A percentile compares a stretch with the other conserved stretches of the same genome.
Evolutionary conservation across 2,888 invertebrate genomes (phyloP).

Genomic region (Dynastes tityus): DNA sequence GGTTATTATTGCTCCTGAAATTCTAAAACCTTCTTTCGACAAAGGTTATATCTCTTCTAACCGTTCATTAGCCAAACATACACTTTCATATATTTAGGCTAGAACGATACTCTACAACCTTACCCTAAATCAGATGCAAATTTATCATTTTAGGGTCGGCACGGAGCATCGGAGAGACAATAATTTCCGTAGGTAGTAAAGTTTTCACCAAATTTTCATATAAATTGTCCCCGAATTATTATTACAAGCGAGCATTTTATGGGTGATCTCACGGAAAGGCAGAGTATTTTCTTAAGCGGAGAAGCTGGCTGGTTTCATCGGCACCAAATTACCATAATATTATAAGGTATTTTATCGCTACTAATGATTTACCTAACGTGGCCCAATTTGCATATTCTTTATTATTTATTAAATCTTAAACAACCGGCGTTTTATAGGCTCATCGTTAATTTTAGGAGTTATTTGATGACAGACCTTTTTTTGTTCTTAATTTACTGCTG

Average conservation of each 20-base stretch:
- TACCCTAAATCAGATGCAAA: neutral
- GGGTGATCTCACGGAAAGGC: constrained; percentile 7
- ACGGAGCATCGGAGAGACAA: constrained; percentile 17
- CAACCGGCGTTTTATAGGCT: neutral
- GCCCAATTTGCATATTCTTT: constrained; percentile 12
- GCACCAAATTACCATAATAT: constrained; percentile 20
- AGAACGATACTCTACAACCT: too few species aligned
- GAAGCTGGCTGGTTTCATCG: constrained; percentile 5
- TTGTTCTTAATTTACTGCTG: too few species aligned
- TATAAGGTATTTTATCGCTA: constrained; percentile 8
- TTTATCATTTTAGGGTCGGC: constrained; percentile 13
- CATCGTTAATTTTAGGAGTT: neutral
- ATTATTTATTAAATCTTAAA: constrained; percentile 7
- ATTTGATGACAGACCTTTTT: too few species aligned
- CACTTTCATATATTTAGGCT: too few species aligned
- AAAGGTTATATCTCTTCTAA: too few species aligned
- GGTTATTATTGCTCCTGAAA: too few species aligned
- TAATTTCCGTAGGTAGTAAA: constrained; percentile 14
- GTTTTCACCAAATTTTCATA: constrained; percentile 41
- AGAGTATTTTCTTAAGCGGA: too few species aligned
- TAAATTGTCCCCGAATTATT: constrained; percentile 33
- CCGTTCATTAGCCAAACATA: too few species aligned
- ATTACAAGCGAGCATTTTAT: constrained; percentile 13
- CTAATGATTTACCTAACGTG: constrained; percentile 10
- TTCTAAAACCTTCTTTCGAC: too few species aligned